These are phyloP conservation scores for Propithecus deckenii DNA, from an alignment of 2,797 vertebrate species.

Conservation along the genomic window DNA sequence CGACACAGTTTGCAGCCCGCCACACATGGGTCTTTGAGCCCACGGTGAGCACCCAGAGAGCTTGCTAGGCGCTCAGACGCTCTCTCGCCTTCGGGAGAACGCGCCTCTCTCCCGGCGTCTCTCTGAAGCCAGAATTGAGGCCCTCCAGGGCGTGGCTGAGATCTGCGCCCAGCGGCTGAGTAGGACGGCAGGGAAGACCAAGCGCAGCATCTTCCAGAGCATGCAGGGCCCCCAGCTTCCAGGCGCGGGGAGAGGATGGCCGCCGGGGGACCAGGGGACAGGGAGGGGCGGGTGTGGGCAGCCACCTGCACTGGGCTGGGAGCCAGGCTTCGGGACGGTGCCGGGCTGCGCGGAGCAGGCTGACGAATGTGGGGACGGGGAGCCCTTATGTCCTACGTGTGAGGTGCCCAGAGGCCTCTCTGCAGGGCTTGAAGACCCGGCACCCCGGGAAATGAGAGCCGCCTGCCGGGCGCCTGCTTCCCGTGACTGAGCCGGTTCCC, in stretches of 20 bases:
- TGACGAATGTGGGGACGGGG: fast-evolving
- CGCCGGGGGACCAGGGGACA: neutral
- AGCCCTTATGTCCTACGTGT: neutral
- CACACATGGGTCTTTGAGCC: neutral
- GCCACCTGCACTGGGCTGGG: neutral
- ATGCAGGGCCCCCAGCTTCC: neutral
- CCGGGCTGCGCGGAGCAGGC: neutral
- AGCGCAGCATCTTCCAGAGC: fast-evolving
- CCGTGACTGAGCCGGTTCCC: neutral
- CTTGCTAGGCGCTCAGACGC: neutral
- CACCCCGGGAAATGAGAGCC: neutral
- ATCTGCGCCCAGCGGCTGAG: fast-evolving
- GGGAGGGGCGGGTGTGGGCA: fast-evolving
- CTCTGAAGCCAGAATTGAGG: neutral
- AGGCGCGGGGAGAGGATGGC: fast-evolving
- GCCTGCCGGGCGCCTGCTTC: neutral
- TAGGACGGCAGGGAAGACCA: neutral
- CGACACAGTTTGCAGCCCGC: neutral
- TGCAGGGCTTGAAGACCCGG: neutral
- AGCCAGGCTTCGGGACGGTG: neutral
- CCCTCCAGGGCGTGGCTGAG: neutral
- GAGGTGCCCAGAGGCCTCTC: neutral
- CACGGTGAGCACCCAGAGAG: fast-evolving
- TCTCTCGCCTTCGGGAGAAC: neutral
- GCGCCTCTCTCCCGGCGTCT: fast-evolving